Evolutionary conservation across 2,113 vertebrate genomes (phyloP), one percentile per base, ranked within the genome.

Genomic region (Phalacrocorax pelagicus): DNA sequence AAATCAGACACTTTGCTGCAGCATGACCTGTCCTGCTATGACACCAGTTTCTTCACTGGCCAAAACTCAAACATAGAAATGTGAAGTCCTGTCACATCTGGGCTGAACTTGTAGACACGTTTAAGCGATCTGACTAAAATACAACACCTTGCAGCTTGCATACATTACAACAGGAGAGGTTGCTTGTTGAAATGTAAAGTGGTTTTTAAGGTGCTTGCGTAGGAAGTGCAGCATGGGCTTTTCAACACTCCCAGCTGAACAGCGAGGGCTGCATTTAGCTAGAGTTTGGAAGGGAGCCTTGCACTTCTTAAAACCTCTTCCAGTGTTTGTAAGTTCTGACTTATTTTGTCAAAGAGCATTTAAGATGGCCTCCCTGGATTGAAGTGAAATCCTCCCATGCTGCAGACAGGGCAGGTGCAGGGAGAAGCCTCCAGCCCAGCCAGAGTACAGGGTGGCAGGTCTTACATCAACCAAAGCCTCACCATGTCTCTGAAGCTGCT

Each of bases 381-480:
- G 62, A 90, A 70, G 34, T 69, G 24, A 82, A 86, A 62, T 75
- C 49, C 36, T 95, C 19, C 77, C 17, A 0, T 79, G 40, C 62
- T 85, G 55, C 73, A 34, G 83, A 59, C 12, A 15, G 71, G 62
- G 24, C 94, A 96, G 78, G 86, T 96, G 92, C 89, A 94, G 62
- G 46, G 57, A 95, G 54, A 89, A 94, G 67, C 19, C 36, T 87
- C 57, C 66, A 94, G 49, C 55, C 32, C 59, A 55, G 62, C 9
- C 78, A 44, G 58, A 51, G 36, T 11, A 30, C 42, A 95, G 38
- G 9, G 27, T 54, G 42, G 66, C 58, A 75, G 81, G 62, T 73
- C 15, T 91, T 51, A 22, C 9, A 71, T 83, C 90, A 63, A 49
- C 22, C 8, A 0, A 46, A 90, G 51, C 58, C 54, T 90, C 89